phyloP scores from a whole-genome alignment of 2,113 vertebrate genomes.

The Andinoacara biseriatus region DNA sequence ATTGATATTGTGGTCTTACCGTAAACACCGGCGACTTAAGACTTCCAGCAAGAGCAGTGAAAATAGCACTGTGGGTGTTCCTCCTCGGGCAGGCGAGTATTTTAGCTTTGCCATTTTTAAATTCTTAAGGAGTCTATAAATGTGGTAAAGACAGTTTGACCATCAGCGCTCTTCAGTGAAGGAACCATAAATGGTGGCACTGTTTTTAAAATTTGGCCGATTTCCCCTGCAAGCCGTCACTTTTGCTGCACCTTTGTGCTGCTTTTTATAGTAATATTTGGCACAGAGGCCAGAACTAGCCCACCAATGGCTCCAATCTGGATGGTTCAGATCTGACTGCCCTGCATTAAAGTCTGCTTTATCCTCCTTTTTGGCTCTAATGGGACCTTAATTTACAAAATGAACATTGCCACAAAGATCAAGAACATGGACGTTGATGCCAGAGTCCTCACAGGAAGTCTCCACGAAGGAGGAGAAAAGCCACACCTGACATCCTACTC shows the following conservation, averaged over 20 bases:
- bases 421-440: too few species aligned
- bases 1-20: background rate
- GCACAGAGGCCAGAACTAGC: too few species aligned
- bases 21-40: background rate
- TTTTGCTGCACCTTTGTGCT: background rate
- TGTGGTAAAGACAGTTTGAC: background rate
- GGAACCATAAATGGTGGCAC: fast-evolving
- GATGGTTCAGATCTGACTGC: too few species aligned
- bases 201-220: background rate
- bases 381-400: too few species aligned
- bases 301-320: too few species aligned
- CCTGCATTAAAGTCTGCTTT: too few species aligned
- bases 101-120: background rate
- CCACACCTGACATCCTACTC: background rate
- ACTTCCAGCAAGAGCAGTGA: fast-evolving
- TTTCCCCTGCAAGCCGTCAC: background rate
- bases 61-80: fast-evolving
- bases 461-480: background rate
- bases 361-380: too few species aligned
- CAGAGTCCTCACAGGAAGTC: too few species aligned
- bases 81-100: background rate
- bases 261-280: too few species aligned
- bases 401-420: too few species aligned
- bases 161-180: background rate
- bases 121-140: background rate